Base-by-base conservation (phyloP, 2,113 vertebrate genomes). In the Athene noctua region DNA sequence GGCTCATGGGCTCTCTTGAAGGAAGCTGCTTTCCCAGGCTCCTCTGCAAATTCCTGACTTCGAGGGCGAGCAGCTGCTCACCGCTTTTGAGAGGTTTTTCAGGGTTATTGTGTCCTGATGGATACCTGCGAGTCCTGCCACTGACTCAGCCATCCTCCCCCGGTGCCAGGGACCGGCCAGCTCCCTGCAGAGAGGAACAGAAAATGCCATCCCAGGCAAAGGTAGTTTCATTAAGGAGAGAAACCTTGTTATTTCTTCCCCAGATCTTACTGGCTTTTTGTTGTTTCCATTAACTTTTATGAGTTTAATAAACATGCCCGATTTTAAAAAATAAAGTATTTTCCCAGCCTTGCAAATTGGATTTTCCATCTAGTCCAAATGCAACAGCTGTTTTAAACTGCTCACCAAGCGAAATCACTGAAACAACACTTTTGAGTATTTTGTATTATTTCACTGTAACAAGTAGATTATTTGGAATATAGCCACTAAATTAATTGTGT, bases 231-330 rank as follows among this genome's bases (percentile, higher is more conserved):
- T 40, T 46, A 91, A 62, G 58, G 55, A 90, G 18, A 94, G 23
- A 93, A 96, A 92, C 27, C 38, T 88, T 83, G 42, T 47, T 86
- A 79, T 83, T 84, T 83, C 57, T 86, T 71, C 20, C 1, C 0
- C 11, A 3, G 42, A 51, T 61, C 14, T 65, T 70, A 86, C 4
- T 71, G 72, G 67, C 15, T 83, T 94, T 93, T 92, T 94, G 79
- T 57, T 74, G n/a, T 71, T 93, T 80, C 80, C 49, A 90, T 93
- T 96, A 88, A 78, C 47, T 96, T 95, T 78, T 81, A 88, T 18
- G 63, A 92, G 63, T 93, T 92, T 92, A 93, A 95, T 93, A 96
- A 97, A 92, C 40, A 84, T 74, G 47, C 32, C n/a, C 22, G 4
- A 74, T 67, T 92, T 87, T 20, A 25, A 88, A 95, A 94, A 92